Conservation (phyloP, 2,797 vertebrate species). For the Periophthalmus magnuspinnatus region DNA sequence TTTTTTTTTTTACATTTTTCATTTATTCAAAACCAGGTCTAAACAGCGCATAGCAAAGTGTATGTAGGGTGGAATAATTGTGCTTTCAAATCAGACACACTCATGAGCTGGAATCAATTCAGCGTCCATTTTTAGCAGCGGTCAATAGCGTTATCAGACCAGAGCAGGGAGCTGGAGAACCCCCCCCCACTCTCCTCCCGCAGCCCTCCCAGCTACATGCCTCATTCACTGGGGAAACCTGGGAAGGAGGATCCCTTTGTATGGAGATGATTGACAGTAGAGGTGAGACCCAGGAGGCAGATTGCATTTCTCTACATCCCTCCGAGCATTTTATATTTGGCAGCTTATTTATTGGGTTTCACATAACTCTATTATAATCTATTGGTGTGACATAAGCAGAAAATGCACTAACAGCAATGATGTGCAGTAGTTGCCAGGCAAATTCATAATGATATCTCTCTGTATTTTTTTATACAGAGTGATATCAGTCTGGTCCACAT, state of each 20-base stretch:
- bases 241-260: constrained; percentile 70
- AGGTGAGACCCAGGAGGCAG: constrained; percentile 43
- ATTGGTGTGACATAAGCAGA: background rate
- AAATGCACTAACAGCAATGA: background rate
- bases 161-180: constrained; percentile 28
- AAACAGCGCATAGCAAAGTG: constrained; percentile 2
- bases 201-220: background rate
- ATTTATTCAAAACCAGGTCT: constrained; percentile 8
- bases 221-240: constrained; percentile 57
- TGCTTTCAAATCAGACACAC: constrained; percentile 21
- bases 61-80: constrained; percentile 24
- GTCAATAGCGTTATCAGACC: constrained; percentile 52
- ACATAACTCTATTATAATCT: background rate
- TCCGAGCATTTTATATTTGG: constrained; percentile 18
- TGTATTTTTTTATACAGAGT: too few relatives aligned
- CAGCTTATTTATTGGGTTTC: background rate
- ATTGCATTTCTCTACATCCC: constrained; percentile 18
- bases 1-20: constrained; percentile 5
- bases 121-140: constrained; percentile 58
- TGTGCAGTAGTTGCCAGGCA: too few relatives aligned
- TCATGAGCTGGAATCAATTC: constrained; percentile 44
- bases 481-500: too few relatives aligned
- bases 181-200: constrained; percentile 16
- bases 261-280: constrained; percentile 57
- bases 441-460: too few relatives aligned